Evolutionary conservation across 2,797 vertebrate genomes (phyloP).

Genomic region (Apodemus agrarius): DNA sequence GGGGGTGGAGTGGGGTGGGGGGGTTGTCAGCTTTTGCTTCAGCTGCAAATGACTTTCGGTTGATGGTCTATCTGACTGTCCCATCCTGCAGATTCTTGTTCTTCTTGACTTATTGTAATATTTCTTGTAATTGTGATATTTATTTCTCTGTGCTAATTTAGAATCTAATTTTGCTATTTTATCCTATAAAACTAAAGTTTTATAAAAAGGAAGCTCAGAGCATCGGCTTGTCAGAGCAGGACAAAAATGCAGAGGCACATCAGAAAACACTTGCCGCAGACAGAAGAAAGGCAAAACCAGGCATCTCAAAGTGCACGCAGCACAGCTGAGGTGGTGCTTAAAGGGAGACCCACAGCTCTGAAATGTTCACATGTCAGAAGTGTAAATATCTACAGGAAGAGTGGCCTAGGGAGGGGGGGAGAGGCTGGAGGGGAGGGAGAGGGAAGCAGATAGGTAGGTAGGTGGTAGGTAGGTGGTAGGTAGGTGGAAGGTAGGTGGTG

Average conservation of each 20-base stretch:
- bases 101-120: background rate
- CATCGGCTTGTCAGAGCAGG: background rate
- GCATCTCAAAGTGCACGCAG: background rate
- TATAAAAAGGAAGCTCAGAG: background rate
- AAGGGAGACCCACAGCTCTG: background rate
- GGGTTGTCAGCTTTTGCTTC: background rate
- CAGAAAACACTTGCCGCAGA: background rate
- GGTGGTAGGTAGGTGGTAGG: too few relatives aligned
- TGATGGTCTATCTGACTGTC: background rate
- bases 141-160: background rate
- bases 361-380: background rate
- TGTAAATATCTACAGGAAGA: background rate
- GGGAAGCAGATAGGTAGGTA: background rate
- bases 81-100: background rate
- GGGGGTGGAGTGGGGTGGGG: too few relatives aligned
- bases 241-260: background rate
- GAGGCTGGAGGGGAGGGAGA: fast-evolving
- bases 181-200: background rate
- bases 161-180: background rate
- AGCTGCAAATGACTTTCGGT: background rate
- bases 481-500: too few relatives aligned
- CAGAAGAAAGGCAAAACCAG: background rate
- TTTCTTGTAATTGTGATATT: conserved; percentile 9
- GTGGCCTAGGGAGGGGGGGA: too few relatives aligned
- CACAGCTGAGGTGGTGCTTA: background rate